Base-by-base conservation (phyloP, 2,113 vertebrate genomes). In the Rostratula benghalensis region DNA sequence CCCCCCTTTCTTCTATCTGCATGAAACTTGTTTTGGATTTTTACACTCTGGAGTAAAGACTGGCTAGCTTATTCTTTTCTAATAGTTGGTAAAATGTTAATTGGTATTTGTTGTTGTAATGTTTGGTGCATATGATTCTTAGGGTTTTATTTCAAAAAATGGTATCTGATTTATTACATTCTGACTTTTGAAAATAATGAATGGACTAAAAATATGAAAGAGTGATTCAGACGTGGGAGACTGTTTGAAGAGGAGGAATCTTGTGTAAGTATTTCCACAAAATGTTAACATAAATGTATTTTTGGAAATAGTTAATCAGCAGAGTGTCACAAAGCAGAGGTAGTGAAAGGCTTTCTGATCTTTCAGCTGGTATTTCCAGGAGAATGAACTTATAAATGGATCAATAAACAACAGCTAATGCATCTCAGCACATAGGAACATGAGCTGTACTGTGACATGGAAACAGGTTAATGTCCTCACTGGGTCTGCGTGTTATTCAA, bases 321-420 rank as follows among this genome's bases (percentile, higher is more conserved):
- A 14, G 71, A 96, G 43, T 75, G 89, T 92, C 86, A 87, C 61
- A 83, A 64, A 86, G 73, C 76, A 76, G 56, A 89, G 69, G 51
- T 24, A 93, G n/a, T 48, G 76, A 51, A 69, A 84, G 65, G 73
- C 35, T 89, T 95, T 48, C 23, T 81, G 53, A 54, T 93, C 30
- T 35, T 83, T 27, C 16, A 33, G 24, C 51, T 81, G 56, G 19
- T 68, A 50, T 93, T 96, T 65, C 45, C 53, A 41, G 45, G 82
- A 69, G 80, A 91, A 41, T 65, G 54, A 75, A 63, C 10, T 76
- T 92, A n/a, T 3, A 80, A 86, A 80, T 59, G 65, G 53, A 94
- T 97, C 95, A 57, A 93, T 97, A 89, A 93, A 84, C 48, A 89
- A 50, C 90, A 93, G 80, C 80, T 96, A 94, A 97, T 96, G 86